Base-by-base conservation (phyloP, 1,140 invertebrate genomes). In the Temnothorax nylanderi region DNA sequence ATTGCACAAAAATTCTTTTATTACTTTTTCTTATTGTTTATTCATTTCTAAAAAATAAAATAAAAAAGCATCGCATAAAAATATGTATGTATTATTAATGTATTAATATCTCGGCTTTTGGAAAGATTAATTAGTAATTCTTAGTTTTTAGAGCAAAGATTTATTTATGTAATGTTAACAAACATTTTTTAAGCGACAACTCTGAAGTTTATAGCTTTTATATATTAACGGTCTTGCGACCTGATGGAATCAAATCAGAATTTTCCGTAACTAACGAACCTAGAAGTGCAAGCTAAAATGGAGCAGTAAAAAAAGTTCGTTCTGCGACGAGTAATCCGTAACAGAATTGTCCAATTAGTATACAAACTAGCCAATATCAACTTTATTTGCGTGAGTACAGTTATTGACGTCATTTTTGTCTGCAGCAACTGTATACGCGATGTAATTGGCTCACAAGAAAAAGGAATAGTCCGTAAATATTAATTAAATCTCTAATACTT, bases 311-410 rank as follows among this genome's bases (percentile, higher is more conserved):
- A 86, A 78, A 65, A 26, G 34, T 37, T 47, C 32, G 64, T 76
- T 56, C 21, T 47, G n/a, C 34, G 74, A 89, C 41, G 51, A 41
- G 32, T 62, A 56, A 74, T 58, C 41, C 41, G 13, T 72, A 74
- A 72, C 11, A 58, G 5, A 47, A 58, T 49, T 64, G 32, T 75
- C 3, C 62, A 64, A 87, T 89, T 89, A 71, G 16, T 64, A 74
- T 16, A 41, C 26, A 54, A 67, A 72, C 72, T 75, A 84, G 72
- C 74, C 65, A 84, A 47, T 82, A 64, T 54, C 34, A 41, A 34
- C 51, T 51, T 74, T 21, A 67, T 87, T 78, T 87, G 6, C 65
- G 37, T 44, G 71, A 82, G 56, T 87, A 65, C 51, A 65, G 34
- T 51, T 34, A 8, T 54, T 58, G 56, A 58, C 58, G 26, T 87